Base-by-base conservation (phyloP, 2,797 vertebrate genomes). In the Epinephelus awoara region DNA sequence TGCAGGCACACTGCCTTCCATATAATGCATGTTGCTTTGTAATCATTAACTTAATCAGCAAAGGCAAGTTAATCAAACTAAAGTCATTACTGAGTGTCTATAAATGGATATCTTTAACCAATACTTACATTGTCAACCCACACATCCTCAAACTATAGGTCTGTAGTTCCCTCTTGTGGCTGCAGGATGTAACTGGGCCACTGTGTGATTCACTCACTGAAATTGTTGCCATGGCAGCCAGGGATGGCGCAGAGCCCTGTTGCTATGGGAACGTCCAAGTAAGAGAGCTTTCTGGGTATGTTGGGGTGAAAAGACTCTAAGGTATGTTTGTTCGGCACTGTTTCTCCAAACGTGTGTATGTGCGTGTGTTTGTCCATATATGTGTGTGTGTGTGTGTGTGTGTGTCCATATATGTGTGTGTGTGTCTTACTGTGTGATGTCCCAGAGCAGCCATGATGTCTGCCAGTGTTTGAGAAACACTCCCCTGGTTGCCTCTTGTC, bases 171-270 rank as follows among this genome's bases (percentile, higher is more conserved):
- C 91, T 93, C 93, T 91, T 81, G 94, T 95, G 94, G 94, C 84
- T 66, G 80, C 70, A 81, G 67, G 74, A 75, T 85, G 90, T 77
- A 95, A 86, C 84, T 87, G 82, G 77, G 83, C 84, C 75, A 87
- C 25, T 49, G 59, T 84, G 78, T 85, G 83, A 91, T 84, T 90
- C 88, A 85, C 86, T 87, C 78, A 85, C 85, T 91, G 80, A 85
- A 91, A 90, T 66, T 85, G 94, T 95, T 96, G 91, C 94, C 89
- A 96, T 96, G 93, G 94, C 88, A 95, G 91, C 93, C 89, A 81
- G 80, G 86, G 89, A 91, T 95, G 93, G 93, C 91, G 90, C 92
- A 93, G 93, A 95, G 94, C 94, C 92, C 91, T 92, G 93, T 95
- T 94, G 90, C 93, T 90, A 95, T 95, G 92, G 95, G 72, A 91